These are phyloP conservation scores for Clarias magur DNA, from an alignment of 2,113 vertebrate genomes.

Conservation along the genomic window DNA sequence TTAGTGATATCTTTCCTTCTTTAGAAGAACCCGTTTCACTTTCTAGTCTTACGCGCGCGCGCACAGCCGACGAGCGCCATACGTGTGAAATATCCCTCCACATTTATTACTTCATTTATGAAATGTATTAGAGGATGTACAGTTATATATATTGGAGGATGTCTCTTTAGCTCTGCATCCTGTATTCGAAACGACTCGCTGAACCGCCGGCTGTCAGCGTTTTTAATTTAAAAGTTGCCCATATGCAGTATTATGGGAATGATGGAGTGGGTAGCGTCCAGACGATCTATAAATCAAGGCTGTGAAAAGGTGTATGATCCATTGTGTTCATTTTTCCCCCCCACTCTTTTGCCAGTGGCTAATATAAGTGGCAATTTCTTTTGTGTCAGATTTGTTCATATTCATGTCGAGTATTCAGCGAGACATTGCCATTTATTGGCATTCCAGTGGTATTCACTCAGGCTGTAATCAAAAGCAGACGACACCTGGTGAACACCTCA, in stretches of 20 bases:
- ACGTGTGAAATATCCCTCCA: not conserved
- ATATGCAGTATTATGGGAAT: conserved; percentile 19
- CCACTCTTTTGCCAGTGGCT: not conserved
- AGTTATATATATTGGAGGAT: conserved; percentile 11
- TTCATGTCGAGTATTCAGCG: conserved; percentile 28
- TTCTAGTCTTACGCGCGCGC: not conserved
- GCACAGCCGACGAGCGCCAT: not conserved
- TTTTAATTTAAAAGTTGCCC: conserved; percentile 33
- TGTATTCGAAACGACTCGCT: conserved; percentile 9
- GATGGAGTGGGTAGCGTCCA: conserved; percentile 19
- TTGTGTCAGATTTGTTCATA: conserved; percentile 36
- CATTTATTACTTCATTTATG: conserved; percentile 19
- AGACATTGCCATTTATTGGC: conserved; percentile 37
- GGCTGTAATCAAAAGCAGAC: conserved; percentile 38
- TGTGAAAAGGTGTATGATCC: conserved; percentile 25
- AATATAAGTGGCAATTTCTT: conserved; percentile 41
- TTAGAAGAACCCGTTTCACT: not conserved
- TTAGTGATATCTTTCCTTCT: not conserved
- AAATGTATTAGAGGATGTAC: not conserved
- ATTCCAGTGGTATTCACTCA: conserved; percentile 34
- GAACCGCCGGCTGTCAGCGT: not conserved
- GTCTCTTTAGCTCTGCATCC: not conserved
- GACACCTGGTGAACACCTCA: conserved; percentile 42
- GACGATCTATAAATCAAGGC: conserved; percentile 27
- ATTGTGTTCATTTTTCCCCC: not conserved